Evolutionary conservation across 2,888 invertebrate genomes (phyloP).

Genomic region (Lysandra bellargus): DNA sequence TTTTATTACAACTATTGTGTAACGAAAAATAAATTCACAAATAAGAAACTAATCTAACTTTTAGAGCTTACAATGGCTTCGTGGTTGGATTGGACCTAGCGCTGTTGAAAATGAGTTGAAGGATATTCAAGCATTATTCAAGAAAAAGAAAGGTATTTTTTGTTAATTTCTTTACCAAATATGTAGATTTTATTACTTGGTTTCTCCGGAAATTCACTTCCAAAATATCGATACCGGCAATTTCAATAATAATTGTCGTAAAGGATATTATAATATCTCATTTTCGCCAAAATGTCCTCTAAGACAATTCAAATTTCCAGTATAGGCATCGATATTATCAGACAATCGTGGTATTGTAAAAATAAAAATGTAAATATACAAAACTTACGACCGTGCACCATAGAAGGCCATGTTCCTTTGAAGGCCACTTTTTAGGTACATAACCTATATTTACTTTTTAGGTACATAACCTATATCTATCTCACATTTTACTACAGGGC

Average conservation of each 20-base stretch:
- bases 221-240: too few species aligned
- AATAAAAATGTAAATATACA: neutral
- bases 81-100: conserved; percentile 86
- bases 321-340: too few species aligned
- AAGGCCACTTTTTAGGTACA: too few species aligned
- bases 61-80: conserved; percentile 87
- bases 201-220: neutral
- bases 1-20: neutral
- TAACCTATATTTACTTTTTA: too few species aligned
- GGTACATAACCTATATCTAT: too few species aligned
- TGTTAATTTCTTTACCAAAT: neutral
- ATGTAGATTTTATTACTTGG: neutral
- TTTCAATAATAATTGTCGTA: too few species aligned
- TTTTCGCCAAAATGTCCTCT: too few species aligned
- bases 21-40: neutral
- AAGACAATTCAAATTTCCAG: too few species aligned
- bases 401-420: too few species aligned
- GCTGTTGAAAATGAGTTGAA: conserved; percentile 82
- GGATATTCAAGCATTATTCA: conserved; percentile 69
- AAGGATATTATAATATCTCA: too few species aligned
- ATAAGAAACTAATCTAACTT: conserved; percentile 36
- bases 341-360: neutral
- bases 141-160: conserved; percentile 49
- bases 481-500: too few species aligned
- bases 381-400: too few species aligned